These are phyloP conservation scores for Lycodopsis pacificus DNA, from an alignment of 2,797 vertebrate species.

Conservation along the genomic window DNA sequence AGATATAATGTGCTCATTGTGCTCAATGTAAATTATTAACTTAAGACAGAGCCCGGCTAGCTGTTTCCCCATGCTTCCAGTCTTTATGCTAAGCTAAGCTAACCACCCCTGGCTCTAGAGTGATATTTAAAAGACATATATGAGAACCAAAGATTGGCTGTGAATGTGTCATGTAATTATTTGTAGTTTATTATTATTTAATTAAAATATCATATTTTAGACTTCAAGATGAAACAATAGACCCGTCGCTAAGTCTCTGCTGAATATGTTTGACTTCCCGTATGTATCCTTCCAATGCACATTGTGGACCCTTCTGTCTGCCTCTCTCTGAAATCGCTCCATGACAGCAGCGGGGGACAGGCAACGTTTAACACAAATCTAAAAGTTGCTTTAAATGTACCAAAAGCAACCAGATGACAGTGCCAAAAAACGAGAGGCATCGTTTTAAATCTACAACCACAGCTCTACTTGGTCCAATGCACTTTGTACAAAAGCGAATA, in stretches of 20 bases:
- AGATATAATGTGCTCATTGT: too few species aligned
- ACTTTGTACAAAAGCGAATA: not conserved
- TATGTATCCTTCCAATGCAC: too few species aligned
- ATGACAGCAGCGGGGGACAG: too few species aligned
- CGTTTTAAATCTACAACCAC: not conserved
- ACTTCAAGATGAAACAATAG: not conserved
- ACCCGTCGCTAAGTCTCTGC: too few species aligned
- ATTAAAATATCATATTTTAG: not conserved
- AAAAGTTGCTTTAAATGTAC: not conserved
- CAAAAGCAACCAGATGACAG: not conserved
- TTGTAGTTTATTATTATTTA: not conserved
- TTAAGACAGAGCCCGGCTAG: too few species aligned
- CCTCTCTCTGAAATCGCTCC: too few species aligned
- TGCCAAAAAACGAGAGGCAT: not conserved
- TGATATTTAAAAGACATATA: not conserved
- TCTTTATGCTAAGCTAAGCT: too few species aligned
- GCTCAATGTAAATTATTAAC: too few species aligned
- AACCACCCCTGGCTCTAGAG: not conserved
- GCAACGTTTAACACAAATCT: not conserved
- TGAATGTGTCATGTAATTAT: not conserved
- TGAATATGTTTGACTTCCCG: too few species aligned
- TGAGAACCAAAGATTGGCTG: not conserved
- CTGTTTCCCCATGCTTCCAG: too few species aligned
- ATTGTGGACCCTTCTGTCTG: too few species aligned
- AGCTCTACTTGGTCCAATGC: not conserved